Conservation (phyloP, 2,888 invertebrate genomes). For the Caenorhabditis virilis region DNA sequence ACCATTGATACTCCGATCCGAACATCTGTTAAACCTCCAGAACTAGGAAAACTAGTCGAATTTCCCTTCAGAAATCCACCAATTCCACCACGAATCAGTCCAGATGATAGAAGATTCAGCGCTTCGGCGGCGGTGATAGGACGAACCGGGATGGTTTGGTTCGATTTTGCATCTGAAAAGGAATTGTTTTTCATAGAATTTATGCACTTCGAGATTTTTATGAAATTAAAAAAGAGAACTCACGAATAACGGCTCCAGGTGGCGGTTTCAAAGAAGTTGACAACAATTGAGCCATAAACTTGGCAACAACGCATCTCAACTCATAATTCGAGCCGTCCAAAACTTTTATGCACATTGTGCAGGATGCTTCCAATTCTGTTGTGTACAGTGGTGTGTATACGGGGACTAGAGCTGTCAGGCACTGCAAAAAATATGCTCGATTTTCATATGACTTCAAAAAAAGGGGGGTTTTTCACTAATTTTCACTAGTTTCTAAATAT, state of each 20-base stretch:
- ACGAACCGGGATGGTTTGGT: slow-evolving; percentile 23
- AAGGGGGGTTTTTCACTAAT: background rate
- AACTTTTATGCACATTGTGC: slow-evolving; percentile 72
- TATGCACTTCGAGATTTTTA: too few relatives aligned
- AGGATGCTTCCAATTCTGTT: slow-evolving; percentile 68
- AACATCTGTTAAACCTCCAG: slow-evolving; percentile 90
- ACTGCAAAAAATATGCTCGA: slow-evolving; percentile 75
- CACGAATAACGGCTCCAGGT: slow-evolving; percentile 29
- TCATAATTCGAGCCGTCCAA: slow-evolving; percentile 91
- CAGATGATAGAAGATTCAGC: slow-evolving; percentile 86
- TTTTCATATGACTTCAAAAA: too few relatives aligned
- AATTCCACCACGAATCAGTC: slow-evolving; percentile 81
- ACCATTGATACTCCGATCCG: slow-evolving; percentile 96
- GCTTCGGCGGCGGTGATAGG: slow-evolving; percentile 79
- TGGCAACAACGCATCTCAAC: slow-evolving; percentile 87
- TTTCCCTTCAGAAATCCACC: slow-evolving; percentile 88
- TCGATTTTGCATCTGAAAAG: slow-evolving; percentile 37
- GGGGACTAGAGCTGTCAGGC: slow-evolving; percentile 85
- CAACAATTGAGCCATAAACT: slow-evolving; percentile 84
- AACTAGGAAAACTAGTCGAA: slow-evolving; percentile 76
- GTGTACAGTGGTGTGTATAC: slow-evolving; percentile 83
- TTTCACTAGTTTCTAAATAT: slow-evolving; percentile 1
- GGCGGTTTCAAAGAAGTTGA: slow-evolving; percentile 73
- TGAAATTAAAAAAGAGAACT: too few relatives aligned
- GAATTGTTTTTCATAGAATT: too few relatives aligned